phyloP scores from a whole-genome alignment of 1,140 invertebrate genomes.

The Listronotus oregonensis region DNA sequence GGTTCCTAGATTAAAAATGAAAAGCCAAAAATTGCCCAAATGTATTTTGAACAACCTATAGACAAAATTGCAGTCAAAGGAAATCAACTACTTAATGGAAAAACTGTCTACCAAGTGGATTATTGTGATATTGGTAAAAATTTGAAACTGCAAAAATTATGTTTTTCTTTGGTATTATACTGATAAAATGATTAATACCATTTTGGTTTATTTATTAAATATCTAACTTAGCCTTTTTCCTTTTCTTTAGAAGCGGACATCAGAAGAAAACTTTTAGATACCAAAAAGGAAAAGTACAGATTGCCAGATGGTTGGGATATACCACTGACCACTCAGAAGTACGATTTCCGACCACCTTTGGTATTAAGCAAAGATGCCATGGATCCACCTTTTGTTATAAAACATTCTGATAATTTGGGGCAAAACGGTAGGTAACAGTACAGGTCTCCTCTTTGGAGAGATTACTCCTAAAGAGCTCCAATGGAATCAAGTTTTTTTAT shows the following conservation, averaged over 20 bases:
- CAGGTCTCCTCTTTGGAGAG: background rate
- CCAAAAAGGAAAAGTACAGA: conserved; percentile 14
- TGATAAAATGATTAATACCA: background rate
- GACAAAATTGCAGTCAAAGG: conserved; percentile 34
- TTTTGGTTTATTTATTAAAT: background rate
- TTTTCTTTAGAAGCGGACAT: conserved; percentile 34
- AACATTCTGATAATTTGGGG: conserved; percentile 30
- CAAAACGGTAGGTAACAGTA: conserved; percentile 29
- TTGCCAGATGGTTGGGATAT: conserved; percentile 40
- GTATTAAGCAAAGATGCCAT: conserved; percentile 33
- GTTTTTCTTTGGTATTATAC: background rate
- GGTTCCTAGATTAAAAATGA: conserved; percentile 29
- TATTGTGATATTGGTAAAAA: conserved; percentile 42
- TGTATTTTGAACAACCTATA: conserved; percentile 31
- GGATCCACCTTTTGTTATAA: conserved; percentile 28
- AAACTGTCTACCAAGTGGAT: conserved; percentile 42
- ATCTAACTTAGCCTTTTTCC: background rate
- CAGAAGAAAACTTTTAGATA: conserved; percentile 30
- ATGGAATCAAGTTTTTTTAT: no score
- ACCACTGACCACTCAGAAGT: conserved; percentile 40
- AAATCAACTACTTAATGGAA: conserved; percentile 33
- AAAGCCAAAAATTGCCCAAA: conserved; percentile 31
- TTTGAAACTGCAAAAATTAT: background rate
- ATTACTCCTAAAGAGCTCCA: no score
- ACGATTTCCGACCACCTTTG: conserved; percentile 35